Conservation (phyloP, 1,140 invertebrate species). For the Drosophila parabipectinata region DNA sequence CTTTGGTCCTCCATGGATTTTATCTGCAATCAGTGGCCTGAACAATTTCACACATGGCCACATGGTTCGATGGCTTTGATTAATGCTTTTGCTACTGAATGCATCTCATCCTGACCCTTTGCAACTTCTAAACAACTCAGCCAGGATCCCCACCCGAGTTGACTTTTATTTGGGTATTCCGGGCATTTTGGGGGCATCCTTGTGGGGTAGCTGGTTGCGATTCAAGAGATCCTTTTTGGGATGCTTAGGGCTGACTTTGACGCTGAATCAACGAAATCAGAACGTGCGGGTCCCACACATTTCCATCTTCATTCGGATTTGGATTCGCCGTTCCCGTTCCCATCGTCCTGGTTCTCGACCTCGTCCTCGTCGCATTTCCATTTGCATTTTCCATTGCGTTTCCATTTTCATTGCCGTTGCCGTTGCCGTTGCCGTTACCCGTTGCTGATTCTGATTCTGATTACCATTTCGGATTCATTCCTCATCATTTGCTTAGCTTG, state of each 20-base stretch:
- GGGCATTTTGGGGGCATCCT: background rate
- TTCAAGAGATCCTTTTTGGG: background rate
- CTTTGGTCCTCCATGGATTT: constrained; percentile 1
- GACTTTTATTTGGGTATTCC: constrained; percentile 34
- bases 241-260: constrained; percentile 37
- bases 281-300: constrained; percentile 56
- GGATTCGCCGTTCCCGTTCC: background rate
- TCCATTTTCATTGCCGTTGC: constrained; percentile 73
- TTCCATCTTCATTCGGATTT: constrained; percentile 33
- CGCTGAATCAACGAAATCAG: constrained; percentile 60
- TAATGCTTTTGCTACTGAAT: constrained; percentile 57
- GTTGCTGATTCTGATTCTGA: constrained; percentile 49
- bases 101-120: constrained; percentile 19
- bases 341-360: background rate
- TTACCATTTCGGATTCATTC: constrained; percentile 80
- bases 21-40: constrained; percentile 73
- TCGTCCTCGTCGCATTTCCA: constrained; percentile 19
- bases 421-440: constrained; percentile 54
- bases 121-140: constrained; percentile 48
- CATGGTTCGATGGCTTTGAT: constrained; percentile 73
- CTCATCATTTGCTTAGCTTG: constrained; percentile 80
- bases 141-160: constrained; percentile 8
- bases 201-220: background rate
- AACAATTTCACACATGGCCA: constrained; percentile 76
- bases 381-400: constrained; percentile 57